Base-by-base conservation (phyloP, 1,140 invertebrate species). In the Anastrepha ludens region DNA sequence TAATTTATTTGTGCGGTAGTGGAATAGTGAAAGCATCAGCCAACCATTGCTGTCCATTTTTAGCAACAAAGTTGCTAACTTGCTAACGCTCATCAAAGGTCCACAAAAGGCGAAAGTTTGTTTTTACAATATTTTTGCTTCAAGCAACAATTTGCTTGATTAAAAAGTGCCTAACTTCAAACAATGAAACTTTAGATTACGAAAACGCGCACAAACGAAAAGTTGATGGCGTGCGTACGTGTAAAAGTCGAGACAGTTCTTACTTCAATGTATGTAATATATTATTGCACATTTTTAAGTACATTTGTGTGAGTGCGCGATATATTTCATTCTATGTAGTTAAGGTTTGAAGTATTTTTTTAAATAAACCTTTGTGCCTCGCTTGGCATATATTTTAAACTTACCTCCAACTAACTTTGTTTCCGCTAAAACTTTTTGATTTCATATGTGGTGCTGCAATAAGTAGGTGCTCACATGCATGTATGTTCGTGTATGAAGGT, bases 151-250 rank as follows among this genome's bases (percentile, higher is more conserved):
- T 74, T 47, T 74, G 67, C 3, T 47, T 74, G 67, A 44, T 74
- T 74, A 47, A 74, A 74, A 74, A 62, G 17, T 62, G 15, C 17
- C 60, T 62, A 62, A 62, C 60, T 62, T 62, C 60, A 62, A 62
- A 62, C 15, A 67, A 67, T 67, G 13, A 67, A 67, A 67, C 64
- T 67, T 67, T 67, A 44, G 67, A 74, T 74, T 74, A 74, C 41
- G 41, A 41, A 65, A 67, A 20, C 20, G 64, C 20, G 39, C 39
- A 67, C 4, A 47, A 5, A 15, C 39, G 44, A 74, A 74, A n/a
- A 47, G 41, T 15, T 74, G 41, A 41, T 67, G 29, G 64, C 64
- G 39, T 39, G 39, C 29, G 29, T 29, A 29, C 29, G 29, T 29
- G 3, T 11, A 55, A 11, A 55, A 6, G 29, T 29, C 29, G 64